phyloP scores from a whole-genome alignment of 2,113 vertebrate species.

The Erythrocercus mccallii region DNA sequence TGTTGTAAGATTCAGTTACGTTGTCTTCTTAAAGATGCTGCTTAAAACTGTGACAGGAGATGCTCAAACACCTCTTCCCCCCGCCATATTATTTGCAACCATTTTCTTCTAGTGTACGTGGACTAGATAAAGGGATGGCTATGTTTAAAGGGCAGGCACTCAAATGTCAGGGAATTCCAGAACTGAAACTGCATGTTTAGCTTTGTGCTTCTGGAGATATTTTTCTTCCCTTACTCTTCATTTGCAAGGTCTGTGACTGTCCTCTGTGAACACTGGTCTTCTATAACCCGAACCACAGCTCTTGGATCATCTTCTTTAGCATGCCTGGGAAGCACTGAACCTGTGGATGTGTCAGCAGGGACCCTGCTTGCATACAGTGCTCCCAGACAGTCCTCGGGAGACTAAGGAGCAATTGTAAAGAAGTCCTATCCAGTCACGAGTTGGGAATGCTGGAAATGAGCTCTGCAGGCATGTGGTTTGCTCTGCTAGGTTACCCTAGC shows the following conservation, averaged over 20 bases:
- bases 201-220: background rate
- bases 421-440: background rate
- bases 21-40: background rate
- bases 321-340: background rate
- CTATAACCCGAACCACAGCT: background rate
- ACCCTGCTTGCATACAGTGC: background rate
- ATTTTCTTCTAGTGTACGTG: background rate
- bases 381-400: background rate
- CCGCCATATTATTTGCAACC: accelerated
- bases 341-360: background rate
- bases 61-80: background rate
- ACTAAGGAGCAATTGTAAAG: background rate
- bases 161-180: background rate
- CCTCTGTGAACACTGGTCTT: background rate
- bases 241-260: background rate
- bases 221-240: background rate
- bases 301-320: background rate
- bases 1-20: background rate
- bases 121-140: background rate
- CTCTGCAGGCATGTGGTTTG: background rate
- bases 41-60: background rate
- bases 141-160: background rate
- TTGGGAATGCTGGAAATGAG: background rate
- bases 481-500: background rate
- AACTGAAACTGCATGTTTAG: background rate